These are phyloP conservation scores for Phoenicopterus ruber DNA, from an alignment of 2,113 vertebrate genomes.

Conservation along the genomic window DNA sequence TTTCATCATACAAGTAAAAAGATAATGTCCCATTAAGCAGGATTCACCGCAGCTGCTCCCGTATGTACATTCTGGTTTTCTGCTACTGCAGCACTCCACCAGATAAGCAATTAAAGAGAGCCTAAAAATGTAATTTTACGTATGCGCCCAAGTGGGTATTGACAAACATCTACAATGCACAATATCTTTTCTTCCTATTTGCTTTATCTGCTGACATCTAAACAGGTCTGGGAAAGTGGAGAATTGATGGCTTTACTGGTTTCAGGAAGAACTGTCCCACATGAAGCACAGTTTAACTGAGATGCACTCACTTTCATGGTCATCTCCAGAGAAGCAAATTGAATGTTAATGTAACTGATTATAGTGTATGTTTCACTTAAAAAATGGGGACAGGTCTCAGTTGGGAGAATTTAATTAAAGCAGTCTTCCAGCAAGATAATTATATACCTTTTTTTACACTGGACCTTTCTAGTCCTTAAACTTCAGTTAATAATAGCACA, in stretches of 20 bases:
- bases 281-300: neutral
- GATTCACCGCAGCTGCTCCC: neutral
- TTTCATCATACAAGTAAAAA: neutral
- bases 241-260: neutral
- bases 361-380: slow-evolving; percentile 30
- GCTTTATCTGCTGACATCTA: neutral
- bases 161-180: neutral
- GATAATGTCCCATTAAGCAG: neutral
- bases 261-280: neutral
- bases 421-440: slow-evolving; percentile 55
- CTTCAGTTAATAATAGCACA: slow-evolving; percentile 22
- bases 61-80: neutral
- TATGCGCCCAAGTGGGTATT: neutral
- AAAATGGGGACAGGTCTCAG: slow-evolving; percentile 45
- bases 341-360: slow-evolving; percentile 25
- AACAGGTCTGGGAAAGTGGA: neutral
- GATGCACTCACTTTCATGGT: neutral
- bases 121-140: neutral
- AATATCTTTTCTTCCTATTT: neutral
- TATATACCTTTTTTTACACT: neutral
- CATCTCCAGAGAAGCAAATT: slow-evolving; percentile 15
- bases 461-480: slow-evolving; percentile 22
- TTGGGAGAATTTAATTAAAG: slow-evolving; percentile 66
- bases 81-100: neutral
- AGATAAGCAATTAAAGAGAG: neutral